Percentiles rank a stretch among this genome's conserved stretches.
phyloP scores from a whole-genome alignment of 2,113 vertebrate genomes.

The Burhinus oedicnemus region DNA sequence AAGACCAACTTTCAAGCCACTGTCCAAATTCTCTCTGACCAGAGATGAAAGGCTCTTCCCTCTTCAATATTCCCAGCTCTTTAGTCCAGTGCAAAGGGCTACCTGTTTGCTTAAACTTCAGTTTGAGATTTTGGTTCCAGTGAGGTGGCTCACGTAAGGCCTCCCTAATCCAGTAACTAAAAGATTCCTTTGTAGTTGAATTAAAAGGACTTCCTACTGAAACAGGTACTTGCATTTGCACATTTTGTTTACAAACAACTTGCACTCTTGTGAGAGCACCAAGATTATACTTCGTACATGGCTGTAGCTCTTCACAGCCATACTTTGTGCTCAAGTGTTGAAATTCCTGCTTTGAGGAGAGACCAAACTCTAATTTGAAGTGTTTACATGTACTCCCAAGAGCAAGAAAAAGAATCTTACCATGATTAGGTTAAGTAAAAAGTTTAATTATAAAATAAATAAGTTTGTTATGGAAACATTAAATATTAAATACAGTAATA shows the following conservation, averaged over 20 bases:
- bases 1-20: neutral
- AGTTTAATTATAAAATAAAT: conserved; percentile 84
- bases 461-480: conserved; percentile 67
- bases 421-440: conserved; percentile 64
- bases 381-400: neutral
- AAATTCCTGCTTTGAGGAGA: conserved; percentile 3
- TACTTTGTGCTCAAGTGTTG: neutral
- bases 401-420: conserved; percentile 14
- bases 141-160: rapidly evolving
- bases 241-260: conserved; percentile 16
- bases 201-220: neutral
- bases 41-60: neutral
- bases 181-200: neutral
- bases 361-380: conserved; percentile 23
- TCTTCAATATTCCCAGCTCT: neutral
- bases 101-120: neutral
- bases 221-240: neutral
- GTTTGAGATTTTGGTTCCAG: neutral
- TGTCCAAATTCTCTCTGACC: neutral
- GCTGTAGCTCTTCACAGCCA: neutral
- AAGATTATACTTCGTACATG: neutral
- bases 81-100: neutral
- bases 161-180: neutral
- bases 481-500: conserved; percentile 81
- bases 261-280: neutral